These are phyloP conservation scores for Xestia ashworthii DNA, from an alignment of 2,888 invertebrate genomes.

Conservation along the genomic window DNA sequence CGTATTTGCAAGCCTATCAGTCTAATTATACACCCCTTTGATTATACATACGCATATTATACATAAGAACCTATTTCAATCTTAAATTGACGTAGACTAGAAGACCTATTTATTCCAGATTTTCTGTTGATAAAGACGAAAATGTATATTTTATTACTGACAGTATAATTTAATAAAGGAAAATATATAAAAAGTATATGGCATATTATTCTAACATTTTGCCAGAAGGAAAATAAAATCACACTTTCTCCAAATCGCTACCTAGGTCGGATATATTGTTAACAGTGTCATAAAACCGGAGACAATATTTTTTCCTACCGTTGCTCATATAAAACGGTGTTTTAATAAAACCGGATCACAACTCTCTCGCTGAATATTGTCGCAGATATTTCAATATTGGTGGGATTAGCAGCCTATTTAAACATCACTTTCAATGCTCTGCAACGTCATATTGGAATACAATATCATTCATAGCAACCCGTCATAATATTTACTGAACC, in stretches of 20 bases:
- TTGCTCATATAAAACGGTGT: conserved; percentile 83
- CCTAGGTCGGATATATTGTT: conserved; percentile 67
- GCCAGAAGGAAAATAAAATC: conserved; percentile 57
- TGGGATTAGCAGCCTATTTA: conserved; percentile 89
- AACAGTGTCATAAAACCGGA: conserved; percentile 70
- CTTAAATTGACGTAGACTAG: conserved; percentile 20
- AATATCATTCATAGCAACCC: conserved; percentile 85
- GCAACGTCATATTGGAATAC: conserved; percentile 87
- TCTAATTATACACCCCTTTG: conserved; percentile 47
- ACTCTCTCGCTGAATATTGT: conserved; percentile 87
- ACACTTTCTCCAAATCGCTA: conserved; percentile 62
- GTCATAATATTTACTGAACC: conserved; percentile 86
- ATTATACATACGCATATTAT: conserved; percentile 25
- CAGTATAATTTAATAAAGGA: conserved; percentile 54
- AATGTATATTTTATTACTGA: conserved; percentile 38
- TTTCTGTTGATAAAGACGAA: conserved; percentile 2
- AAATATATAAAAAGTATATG: conserved; percentile 39
- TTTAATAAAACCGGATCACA: conserved; percentile 90
- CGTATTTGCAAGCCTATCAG: conserved; percentile 43
- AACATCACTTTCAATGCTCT: conserved; percentile 86
- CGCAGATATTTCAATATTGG: conserved; percentile 90
- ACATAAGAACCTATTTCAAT: conserved; percentile 20
- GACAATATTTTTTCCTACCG: conserved; percentile 80
- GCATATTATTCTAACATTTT: conserved; percentile 48
- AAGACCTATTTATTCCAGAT: conserved; percentile 42